phyloP scores from a whole-genome alignment of 2,113 vertebrate species.

The Vombatus ursinus region DNA sequence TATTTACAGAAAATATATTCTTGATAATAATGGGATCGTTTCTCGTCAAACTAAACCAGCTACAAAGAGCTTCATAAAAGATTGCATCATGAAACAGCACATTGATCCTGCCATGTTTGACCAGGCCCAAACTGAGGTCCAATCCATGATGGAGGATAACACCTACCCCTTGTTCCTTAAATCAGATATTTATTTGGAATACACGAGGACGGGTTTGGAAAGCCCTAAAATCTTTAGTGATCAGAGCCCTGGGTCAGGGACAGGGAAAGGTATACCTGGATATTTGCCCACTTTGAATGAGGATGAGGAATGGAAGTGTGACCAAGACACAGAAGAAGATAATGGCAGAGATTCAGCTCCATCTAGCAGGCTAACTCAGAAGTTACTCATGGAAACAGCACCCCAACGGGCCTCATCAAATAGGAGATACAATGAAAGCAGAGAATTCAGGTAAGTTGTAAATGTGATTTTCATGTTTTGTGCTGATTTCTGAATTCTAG shows the following conservation, averaged over 20 bases:
- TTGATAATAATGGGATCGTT: constrained; percentile 94
- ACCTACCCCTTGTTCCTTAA: constrained; percentile 97
- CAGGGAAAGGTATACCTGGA: constrained; percentile 88
- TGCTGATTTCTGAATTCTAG: constrained; percentile 33
- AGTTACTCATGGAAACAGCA: constrained; percentile 91
- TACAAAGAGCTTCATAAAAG: constrained; percentile 98
- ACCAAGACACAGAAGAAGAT: constrained; percentile 85
- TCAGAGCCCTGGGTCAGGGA: constrained; percentile 90
- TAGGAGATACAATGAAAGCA: constrained; percentile 90
- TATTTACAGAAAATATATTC: constrained; percentile 97
- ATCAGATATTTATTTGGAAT: constrained; percentile 98
- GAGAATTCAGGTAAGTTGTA: constrained; percentile 92
- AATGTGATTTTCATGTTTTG: background rate
- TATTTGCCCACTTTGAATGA: constrained; percentile 94
- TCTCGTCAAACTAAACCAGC: constrained; percentile 95
- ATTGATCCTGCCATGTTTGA: constrained; percentile 98
- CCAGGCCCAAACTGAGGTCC: constrained; percentile 98
- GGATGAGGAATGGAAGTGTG: constrained; percentile 94
- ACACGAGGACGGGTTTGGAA: constrained; percentile 93
- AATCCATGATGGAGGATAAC: constrained; percentile 96
- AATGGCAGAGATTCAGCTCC: constrained; percentile 83
- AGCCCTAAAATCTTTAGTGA: constrained; percentile 93
- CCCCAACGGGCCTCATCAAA: constrained; percentile 84
- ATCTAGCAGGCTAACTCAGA: constrained; percentile 89
- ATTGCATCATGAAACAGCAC: constrained; percentile 92